Evolutionary conservation across 2,888 invertebrate species (phyloP).

Genomic region (Dilophus febrilis): DNA sequence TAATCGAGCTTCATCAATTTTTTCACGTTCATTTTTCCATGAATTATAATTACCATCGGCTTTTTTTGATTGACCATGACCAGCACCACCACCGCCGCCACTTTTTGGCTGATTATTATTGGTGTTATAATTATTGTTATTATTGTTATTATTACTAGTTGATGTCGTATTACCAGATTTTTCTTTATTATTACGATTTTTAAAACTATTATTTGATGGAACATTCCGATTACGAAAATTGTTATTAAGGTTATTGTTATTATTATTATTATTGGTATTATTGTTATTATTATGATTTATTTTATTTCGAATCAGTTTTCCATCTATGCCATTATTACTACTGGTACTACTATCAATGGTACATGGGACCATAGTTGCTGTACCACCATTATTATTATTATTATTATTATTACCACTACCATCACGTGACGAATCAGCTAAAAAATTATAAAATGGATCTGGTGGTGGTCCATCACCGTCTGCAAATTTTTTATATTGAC

Average conservation of each 20-base stretch:
- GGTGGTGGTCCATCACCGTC: slow-evolving; percentile 31
- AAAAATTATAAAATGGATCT: slow-evolving; percentile 30
- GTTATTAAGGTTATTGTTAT: slow-evolving; percentile 6
- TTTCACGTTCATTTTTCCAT: slow-evolving; percentile 30
- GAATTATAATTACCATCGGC: slow-evolving; percentile 22
- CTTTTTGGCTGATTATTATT: no score
- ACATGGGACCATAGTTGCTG: no score
- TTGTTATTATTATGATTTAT: not conserved
- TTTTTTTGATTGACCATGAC: slow-evolving; percentile 6
- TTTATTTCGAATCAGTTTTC: no score
- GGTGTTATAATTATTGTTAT: no score
- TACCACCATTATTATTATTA: slow-evolving; percentile 5
- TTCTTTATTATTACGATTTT: slow-evolving; percentile 1
- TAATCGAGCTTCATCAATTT: slow-evolving; percentile 29
- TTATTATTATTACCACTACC: slow-evolving; percentile 8
- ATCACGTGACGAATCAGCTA: slow-evolving; percentile 29
- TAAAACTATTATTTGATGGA: not conserved
- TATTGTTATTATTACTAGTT: no score
- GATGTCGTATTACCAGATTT: slow-evolving; percentile 2
- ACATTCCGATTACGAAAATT: slow-evolving; percentile 7
- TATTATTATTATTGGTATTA: slow-evolving; percentile 2
- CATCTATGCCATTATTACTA: not conserved
- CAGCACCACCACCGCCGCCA: not conserved
- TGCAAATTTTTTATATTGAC: slow-evolving; percentile 17
- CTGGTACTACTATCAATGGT: not conserved